These are phyloP conservation scores for Xylocopa sonorina DNA, from an alignment of 1,140 invertebrate species.

Conservation along the genomic window DNA sequence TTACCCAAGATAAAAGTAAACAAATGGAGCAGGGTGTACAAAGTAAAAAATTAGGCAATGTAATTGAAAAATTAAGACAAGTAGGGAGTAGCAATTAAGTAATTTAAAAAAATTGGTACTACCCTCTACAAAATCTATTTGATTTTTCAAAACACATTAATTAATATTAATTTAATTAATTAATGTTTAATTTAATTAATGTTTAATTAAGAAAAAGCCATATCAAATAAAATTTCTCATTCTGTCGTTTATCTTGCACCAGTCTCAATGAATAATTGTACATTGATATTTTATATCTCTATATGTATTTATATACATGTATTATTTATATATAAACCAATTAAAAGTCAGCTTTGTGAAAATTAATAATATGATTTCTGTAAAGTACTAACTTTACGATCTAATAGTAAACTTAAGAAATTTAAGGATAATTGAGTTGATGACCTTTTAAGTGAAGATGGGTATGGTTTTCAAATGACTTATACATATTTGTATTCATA, in stretches of 20 bases:
- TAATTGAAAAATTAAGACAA: slow-evolving; percentile 60
- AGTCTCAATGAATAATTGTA: slow-evolving; percentile 31
- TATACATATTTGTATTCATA: slow-evolving; percentile 19
- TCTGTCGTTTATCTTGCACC: slow-evolving; percentile 35
- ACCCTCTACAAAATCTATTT: neutral
- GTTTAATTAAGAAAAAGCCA: neutral
- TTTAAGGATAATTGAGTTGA: too few relatives aligned
- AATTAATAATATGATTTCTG: too few relatives aligned
- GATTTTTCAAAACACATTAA: slow-evolving; percentile 3
- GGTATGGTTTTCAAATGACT: too few relatives aligned
- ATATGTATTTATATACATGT: neutral
- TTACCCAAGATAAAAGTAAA: slow-evolving; percentile 17
- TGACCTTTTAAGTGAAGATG: too few relatives aligned
- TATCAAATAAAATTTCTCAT: slow-evolving; percentile 24
- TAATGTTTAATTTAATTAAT: neutral
- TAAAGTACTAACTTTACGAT: too few relatives aligned
- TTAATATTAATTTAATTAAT: neutral
- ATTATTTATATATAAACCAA: slow-evolving; percentile 15
- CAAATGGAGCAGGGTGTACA: slow-evolving; percentile 39
- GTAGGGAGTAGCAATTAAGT: slow-evolving; percentile 31
- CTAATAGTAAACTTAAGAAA: too few relatives aligned
- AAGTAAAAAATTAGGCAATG: slow-evolving; percentile 61
- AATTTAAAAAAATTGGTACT: slow-evolving; percentile 27
- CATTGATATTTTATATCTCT: slow-evolving; percentile 29
- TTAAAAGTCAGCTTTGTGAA: too few relatives aligned